Evolutionary conservation across 2,113 vertebrate genomes (phyloP), one percentile per base, ranked within the genome.

Genomic region (Butorides virescens): DNA sequence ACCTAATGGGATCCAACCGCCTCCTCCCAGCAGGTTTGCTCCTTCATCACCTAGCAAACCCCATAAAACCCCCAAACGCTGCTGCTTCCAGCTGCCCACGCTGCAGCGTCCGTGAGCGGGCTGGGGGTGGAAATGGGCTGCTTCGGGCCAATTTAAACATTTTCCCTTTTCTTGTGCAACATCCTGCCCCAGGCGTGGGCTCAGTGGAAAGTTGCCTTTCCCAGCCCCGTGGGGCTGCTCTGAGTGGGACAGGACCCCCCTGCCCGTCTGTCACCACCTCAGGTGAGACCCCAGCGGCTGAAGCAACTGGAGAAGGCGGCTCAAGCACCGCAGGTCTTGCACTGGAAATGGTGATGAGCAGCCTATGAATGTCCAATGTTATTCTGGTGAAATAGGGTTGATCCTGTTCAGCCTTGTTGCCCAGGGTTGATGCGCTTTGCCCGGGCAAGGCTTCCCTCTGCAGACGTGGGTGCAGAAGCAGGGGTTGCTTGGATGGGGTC

Each of bases 271-370:
- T 23, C 73, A 39, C 52, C 7, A 1, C 16, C 46, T 21, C 2
- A 4, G 52, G 52, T 30, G 53, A 73, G 25, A 23, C 14, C 11
- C 61, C 37, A 25, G 56, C 3, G 15, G 53, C 3, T 21, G 55
- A 65, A 81, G 32, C 10, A 42, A 26, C 0, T 0, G 1, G 32
- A 58, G n/a, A 42, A 46, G 50, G 74, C 0, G 0, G 47, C 67
- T 82, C 1, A 2, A 23, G 13, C 0, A 0, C 42, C 5, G 3
- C 0, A 3, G 26, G 34, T 25, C 2, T 59, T 36, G 12, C 20
- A 1, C 62, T 76, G 59, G 63, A 44, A 73, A 32, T 15, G 15
- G 15, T 29, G 44, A 53, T 8, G 50, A 75, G 58, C 49, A 55
- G n/a, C 3, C 1, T 10, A 8, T 1, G 5, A 37, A 10, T 7